Evolutionary conservation across 1,140 invertebrate species (phyloP).

Genomic region (Zaprionus camerounensis): DNA sequence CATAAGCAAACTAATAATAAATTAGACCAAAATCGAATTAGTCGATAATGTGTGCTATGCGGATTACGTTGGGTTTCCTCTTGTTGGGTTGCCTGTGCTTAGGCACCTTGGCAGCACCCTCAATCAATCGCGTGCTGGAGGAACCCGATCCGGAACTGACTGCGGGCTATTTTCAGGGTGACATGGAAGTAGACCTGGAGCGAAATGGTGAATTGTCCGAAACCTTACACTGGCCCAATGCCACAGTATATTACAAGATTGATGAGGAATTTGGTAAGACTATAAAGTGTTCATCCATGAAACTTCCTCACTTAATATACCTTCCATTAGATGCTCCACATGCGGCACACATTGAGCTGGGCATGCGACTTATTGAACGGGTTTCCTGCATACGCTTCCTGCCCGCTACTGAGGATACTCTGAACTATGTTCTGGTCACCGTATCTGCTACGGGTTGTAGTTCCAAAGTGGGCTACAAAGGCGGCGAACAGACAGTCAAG

Average conservation of each 20-base stretch:
- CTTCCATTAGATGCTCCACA: conserved; percentile 17
- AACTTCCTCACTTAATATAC: neutral
- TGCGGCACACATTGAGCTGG: conserved; percentile 53
- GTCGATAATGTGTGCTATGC: conserved; percentile 47
- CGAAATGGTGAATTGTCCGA: conserved; percentile 42
- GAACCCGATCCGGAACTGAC: conserved; percentile 60
- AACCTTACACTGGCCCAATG: conserved; percentile 59
- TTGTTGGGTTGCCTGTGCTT: conserved; percentile 25
- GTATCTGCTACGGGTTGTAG: conserved; percentile 82
- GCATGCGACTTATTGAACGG: conserved; percentile 77
- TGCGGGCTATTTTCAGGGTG: conserved; percentile 65
- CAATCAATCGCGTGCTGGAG: neutral
- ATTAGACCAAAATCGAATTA: conserved; percentile 8
- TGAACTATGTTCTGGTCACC: conserved; percentile 50
- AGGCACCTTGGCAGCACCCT: conserved; percentile 35
- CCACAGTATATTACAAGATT: conserved; percentile 84
- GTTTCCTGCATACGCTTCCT: conserved; percentile 71
- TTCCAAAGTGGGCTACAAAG: conserved; percentile 85
- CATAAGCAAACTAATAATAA: neutral
- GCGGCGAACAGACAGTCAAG: conserved; percentile 83
- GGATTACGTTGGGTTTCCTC: conserved; percentile 23
- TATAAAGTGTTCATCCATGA: neutral
- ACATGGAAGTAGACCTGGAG: conserved; percentile 52
- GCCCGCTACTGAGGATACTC: conserved; percentile 41
- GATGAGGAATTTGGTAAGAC: conserved; percentile 63